Percentiles rank a stretch among this genome's conserved stretches.
Conservation (phyloP, 2,113 vertebrate genomes). For the Pomatostomus ruficeps region DNA sequence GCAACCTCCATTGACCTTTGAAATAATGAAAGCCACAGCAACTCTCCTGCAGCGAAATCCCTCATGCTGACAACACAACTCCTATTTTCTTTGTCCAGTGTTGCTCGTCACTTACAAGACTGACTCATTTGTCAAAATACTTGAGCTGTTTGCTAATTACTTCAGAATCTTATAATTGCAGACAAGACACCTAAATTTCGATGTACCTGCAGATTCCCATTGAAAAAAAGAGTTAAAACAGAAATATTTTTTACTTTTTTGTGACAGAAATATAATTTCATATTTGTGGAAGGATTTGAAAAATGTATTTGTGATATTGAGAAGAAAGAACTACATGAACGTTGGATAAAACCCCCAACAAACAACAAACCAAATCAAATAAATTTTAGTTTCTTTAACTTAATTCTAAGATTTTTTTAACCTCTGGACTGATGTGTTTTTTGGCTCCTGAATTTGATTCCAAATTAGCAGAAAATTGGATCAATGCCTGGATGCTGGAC, state of each 20-base stretch:
- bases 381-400: not conserved
- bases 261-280: not conserved
- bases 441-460: not conserved
- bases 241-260: not conserved
- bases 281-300: constrained; percentile 19
- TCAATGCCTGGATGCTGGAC: not conserved
- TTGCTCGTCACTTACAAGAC: constrained; percentile 52
- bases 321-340: constrained; percentile 9
- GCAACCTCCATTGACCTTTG: constrained; percentile 73
- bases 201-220: not conserved
- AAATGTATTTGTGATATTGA: not conserved
- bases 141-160: constrained; percentile 59
- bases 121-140: constrained; percentile 56
- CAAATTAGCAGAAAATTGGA: not conserved
- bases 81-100: constrained; percentile 68
- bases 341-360: not conserved
- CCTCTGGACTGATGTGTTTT: not conserved
- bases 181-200: not conserved
- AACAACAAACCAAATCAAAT: not conserved
- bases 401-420: not conserved
- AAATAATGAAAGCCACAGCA: constrained; percentile 73
- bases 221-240: not conserved
- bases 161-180: constrained; percentile 50
- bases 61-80: constrained; percentile 67
- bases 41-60: constrained; percentile 72